These are phyloP conservation scores for Allygus modestus DNA, from an alignment of 2,888 invertebrate species.

Conservation along the genomic window DNA sequence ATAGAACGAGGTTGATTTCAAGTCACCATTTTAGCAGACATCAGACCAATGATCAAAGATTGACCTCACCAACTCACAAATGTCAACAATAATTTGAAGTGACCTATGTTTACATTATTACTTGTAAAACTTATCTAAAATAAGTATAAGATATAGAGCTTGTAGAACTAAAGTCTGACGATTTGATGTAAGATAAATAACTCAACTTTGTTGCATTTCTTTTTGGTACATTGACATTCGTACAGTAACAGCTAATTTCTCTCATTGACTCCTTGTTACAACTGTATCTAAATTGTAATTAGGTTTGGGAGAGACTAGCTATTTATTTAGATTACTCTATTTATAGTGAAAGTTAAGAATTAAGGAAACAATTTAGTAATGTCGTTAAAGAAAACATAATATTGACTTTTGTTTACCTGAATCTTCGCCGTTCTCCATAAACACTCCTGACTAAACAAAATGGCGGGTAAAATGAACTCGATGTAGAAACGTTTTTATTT, in stretches of 20 bases:
- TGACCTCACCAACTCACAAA: conserved; percentile 12
- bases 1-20: not conserved
- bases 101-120: too few species aligned
- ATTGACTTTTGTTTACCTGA: conserved; percentile 67
- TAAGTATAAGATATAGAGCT: too few species aligned
- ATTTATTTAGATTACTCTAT: not conserved
- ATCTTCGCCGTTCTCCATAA: conserved; percentile 69
- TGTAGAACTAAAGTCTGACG: too few species aligned
- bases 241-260: not conserved
- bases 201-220: not conserved
- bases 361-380: not conserved
- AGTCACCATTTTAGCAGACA: conserved; percentile 30
- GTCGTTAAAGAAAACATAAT: conserved; percentile 15
- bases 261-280: not conserved
- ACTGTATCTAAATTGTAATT: not conserved
- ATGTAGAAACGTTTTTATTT: not conserved
- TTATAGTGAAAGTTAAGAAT: not conserved
- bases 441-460: conserved; percentile 71
- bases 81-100: not conserved
- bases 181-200: too few species aligned
- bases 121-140: too few species aligned
- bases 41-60: conserved; percentile 17
- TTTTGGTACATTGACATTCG: not conserved
- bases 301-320: not conserved
- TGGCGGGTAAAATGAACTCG: conserved; percentile 68